Percentiles rank a stretch among this genome's conserved stretches.
Conservation (phyloP, 2,888 invertebrate species). For the Sycophila texana region DNA sequence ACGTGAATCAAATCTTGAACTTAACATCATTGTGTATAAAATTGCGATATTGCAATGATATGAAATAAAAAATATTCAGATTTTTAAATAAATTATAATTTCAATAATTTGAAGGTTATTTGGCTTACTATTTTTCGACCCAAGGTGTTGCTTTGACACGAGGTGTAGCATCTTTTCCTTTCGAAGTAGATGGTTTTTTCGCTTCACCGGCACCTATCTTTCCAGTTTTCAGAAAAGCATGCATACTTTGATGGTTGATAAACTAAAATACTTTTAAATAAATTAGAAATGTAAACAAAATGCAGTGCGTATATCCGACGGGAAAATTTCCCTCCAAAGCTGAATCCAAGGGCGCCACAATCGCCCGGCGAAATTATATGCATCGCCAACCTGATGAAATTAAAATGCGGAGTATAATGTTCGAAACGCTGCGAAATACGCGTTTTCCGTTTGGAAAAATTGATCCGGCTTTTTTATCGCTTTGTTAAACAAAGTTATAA, state of each 20-base stretch:
- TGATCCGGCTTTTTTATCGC: slow-evolving; percentile 35
- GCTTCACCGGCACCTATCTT: slow-evolving; percentile 79
- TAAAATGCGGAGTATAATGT: background rate
- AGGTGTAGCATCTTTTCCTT: slow-evolving; percentile 59
- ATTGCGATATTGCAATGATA: no score
- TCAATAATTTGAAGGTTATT: slow-evolving; percentile 41
- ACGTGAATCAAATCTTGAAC: no score
- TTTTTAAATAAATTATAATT: slow-evolving; percentile 14
- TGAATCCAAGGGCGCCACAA: background rate
- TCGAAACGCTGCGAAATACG: slow-evolving; percentile 2
- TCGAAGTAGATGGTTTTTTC: slow-evolving; percentile 67
- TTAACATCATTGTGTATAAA: no score
- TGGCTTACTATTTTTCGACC: slow-evolving; percentile 90
- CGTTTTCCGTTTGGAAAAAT: slow-evolving; percentile 13
- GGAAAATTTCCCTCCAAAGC: slow-evolving; percentile 44
- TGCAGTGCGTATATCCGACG: no score
- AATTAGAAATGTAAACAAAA: background rate
- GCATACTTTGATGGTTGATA: slow-evolving; percentile 78
- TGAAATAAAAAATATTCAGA: no score
- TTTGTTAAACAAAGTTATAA: slow-evolving; percentile 10
- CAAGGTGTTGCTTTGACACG: slow-evolving; percentile 78
- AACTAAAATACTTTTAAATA: background rate
- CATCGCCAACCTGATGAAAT: slow-evolving; percentile 17
- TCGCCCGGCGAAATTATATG: background rate
- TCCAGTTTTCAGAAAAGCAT: slow-evolving; percentile 89